Evolutionary conservation across 2,797 vertebrate species (phyloP).

Genomic region (Epinephelus awoara): DNA sequence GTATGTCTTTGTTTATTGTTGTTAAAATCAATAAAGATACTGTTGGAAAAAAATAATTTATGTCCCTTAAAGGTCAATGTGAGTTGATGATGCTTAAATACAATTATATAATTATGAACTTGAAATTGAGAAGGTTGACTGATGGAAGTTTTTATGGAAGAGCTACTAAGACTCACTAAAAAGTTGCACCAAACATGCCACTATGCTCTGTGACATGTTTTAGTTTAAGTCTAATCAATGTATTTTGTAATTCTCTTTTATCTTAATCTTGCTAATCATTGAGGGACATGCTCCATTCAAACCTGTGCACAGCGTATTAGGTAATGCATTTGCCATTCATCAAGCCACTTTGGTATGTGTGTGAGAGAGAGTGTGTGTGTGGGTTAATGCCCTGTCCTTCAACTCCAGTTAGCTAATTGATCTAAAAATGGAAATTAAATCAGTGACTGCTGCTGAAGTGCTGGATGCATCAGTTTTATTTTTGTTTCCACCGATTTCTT

Average conservation of each 20-base stretch:
- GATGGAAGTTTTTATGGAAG: not conserved
- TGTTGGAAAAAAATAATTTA: no score
- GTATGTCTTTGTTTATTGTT: no score
- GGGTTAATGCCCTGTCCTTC: slow-evolving; percentile 58
- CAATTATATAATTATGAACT: not conserved
- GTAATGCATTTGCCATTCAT: slow-evolving; percentile 17
- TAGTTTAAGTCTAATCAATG: not conserved
- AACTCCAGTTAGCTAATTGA: slow-evolving; percentile 62
- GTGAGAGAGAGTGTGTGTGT: not conserved
- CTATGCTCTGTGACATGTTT: not conserved
- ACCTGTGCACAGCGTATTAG: not conserved
- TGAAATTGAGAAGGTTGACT: not conserved
- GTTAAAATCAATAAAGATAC: no score
- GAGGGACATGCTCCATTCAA: slow-evolving; percentile 15
- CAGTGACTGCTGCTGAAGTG: slow-evolving; percentile 41
- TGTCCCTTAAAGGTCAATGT: not conserved
- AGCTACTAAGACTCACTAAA: no score
- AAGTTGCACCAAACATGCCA: not conserved
- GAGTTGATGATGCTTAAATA: not conserved
- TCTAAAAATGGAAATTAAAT: slow-evolving; percentile 66
- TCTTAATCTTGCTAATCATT: slow-evolving; percentile 7
- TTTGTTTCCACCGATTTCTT: slow-evolving; percentile 66
- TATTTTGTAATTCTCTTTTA: not conserved
- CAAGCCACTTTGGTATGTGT: slow-evolving; percentile 31
- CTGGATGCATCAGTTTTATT: slow-evolving; percentile 61